These are phyloP conservation scores for Bombus vancouverensis DNA, from an alignment of 1,140 invertebrate species.

Conservation along the genomic window DNA sequence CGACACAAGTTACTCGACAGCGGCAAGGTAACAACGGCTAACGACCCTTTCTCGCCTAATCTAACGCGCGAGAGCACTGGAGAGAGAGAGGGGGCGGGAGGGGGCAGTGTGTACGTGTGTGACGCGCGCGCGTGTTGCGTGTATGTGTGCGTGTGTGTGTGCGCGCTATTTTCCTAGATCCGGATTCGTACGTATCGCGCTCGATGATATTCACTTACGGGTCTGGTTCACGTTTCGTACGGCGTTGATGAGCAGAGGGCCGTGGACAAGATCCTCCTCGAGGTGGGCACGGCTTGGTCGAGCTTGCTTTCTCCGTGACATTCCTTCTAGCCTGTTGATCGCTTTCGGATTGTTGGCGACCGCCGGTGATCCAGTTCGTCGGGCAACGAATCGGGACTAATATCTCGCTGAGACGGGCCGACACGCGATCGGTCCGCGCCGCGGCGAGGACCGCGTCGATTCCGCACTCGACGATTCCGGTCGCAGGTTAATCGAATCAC, in stretches of 20 bases:
- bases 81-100: too few species aligned
- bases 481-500: constrained; percentile 19
- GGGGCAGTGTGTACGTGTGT: too few species aligned
- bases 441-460: constrained; percentile 36
- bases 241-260: constrained; percentile 75
- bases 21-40: too few species aligned
- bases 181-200: neutral
- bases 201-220: constrained; percentile 74
- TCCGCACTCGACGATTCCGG: constrained; percentile 33
- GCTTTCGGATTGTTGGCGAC: neutral
- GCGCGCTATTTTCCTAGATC: neutral
- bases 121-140: too few species aligned
- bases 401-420: constrained; percentile 40
- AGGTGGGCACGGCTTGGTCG: constrained; percentile 82
- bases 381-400: neutral
- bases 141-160: fast-evolving
- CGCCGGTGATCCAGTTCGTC: neutral
- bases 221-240: constrained; percentile 70
- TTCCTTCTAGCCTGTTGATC: constrained; percentile 68
- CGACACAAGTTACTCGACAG: neutral
- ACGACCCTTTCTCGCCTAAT: neutral
- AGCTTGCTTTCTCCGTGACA: constrained; percentile 82
- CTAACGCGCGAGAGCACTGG: constrained; percentile 20
- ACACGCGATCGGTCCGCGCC: constrained; percentile 36
- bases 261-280: constrained; percentile 81